Conservation (phyloP, 2,113 vertebrate species). For the Oenanthe oenanthe region DNA sequence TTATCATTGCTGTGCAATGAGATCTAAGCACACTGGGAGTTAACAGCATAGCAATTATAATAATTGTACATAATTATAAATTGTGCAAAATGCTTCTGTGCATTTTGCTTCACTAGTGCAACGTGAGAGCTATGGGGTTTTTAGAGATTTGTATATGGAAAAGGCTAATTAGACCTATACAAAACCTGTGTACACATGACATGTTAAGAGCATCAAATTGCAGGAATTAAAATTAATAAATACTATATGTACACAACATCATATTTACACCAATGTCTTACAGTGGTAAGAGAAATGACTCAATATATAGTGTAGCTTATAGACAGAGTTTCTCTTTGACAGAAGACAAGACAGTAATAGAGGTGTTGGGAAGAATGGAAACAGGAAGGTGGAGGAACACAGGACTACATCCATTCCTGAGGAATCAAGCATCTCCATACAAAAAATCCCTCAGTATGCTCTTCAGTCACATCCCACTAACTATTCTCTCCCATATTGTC, state of each 20-base stretch:
- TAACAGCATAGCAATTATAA: not conserved
- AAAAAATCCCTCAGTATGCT: not conserved
- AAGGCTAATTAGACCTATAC: not conserved
- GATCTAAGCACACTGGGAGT: not conserved
- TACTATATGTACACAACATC: not conserved
- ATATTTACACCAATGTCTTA: not conserved
- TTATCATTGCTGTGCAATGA: not conserved
- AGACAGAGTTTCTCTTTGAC: not conserved
- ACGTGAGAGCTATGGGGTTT: not conserved
- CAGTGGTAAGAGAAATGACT: not conserved
- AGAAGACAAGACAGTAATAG: not conserved
- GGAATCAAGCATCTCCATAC: not conserved
- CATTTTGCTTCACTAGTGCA: not conserved
- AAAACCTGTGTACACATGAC: not conserved
- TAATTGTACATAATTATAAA: not conserved
- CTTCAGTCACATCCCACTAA: not conserved
- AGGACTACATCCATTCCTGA: not conserved
- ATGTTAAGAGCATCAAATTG: not conserved
- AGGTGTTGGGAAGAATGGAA: not conserved
- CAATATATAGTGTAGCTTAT: not conserved
- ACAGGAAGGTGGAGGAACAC: not conserved
- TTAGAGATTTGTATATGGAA: not conserved
- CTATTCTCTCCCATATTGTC: not conserved
- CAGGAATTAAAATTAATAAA: not conserved
- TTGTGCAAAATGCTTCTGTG: not conserved